Percentiles rank a stretch among this genome's conserved stretches.
Conservation (phyloP, 2,113 vertebrate species). For the Emydocephalus ijimae region DNA sequence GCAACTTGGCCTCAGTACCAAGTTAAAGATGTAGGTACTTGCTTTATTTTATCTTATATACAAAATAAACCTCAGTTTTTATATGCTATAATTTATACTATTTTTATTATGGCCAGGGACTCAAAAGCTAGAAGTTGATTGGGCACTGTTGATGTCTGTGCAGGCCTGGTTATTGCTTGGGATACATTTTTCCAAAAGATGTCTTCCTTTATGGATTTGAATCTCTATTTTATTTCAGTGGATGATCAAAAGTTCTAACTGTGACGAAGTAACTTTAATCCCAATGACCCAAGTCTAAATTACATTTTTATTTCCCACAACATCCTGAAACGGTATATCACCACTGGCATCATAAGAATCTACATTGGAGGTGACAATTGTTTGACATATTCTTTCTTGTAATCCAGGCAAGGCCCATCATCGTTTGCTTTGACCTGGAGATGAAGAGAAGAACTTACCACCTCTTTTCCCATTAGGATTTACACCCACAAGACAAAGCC, state of each 20-base stretch:
- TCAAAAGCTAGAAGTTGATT: neutral
- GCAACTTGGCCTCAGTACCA: neutral
- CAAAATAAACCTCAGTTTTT: neutral
- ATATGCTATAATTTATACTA: neutral
- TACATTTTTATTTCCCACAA: neutral
- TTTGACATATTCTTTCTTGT: neutral
- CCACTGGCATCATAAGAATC: neutral
- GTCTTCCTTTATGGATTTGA: neutral
- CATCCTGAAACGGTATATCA: neutral
- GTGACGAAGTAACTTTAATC: neutral
- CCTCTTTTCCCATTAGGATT: neutral
- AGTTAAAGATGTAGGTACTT: neutral
- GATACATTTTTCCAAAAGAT: neutral
- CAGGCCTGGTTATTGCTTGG: neutral
- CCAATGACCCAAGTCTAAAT: neutral
- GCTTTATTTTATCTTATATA: neutral
- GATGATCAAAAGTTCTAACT: neutral
- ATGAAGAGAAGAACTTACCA: neutral
- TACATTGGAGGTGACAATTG: neutral
- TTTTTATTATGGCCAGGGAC: neutral
- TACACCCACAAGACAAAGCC: neutral
- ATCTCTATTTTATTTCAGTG: neutral
- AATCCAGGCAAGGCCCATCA: neutral
- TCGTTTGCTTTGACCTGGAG: neutral
- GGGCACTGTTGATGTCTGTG: neutral